Percentiles rank a stretch among this genome's conserved stretches.
Conservation (phyloP, 2,888 invertebrate genomes). For the Disparrhopalites patrizii region DNA sequence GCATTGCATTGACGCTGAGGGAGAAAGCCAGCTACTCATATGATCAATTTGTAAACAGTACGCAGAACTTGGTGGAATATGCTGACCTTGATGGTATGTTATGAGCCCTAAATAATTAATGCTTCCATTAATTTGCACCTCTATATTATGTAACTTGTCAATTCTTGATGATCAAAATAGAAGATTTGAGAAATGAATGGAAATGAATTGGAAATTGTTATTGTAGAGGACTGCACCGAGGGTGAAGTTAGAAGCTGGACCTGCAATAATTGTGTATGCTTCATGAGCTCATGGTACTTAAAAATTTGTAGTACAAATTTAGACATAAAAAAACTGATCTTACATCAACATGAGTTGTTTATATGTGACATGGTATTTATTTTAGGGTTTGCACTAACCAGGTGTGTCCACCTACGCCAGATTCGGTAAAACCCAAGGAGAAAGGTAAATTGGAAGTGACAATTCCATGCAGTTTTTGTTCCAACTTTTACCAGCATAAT, state of each 20-base stretch:
- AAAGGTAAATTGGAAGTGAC: too few relatives aligned
- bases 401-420: slow-evolving; percentile 38
- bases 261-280: slow-evolving; percentile 47
- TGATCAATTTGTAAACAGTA: slow-evolving; percentile 36
- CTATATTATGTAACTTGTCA: too few relatives aligned
- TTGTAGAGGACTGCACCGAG: slow-evolving; percentile 47
- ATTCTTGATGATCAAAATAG: too few relatives aligned
- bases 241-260: slow-evolving; percentile 36
- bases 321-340: too few relatives aligned
- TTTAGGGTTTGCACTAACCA: slow-evolving; percentile 41
- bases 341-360: slow-evolving; percentile 18
- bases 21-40: slow-evolving; percentile 47
- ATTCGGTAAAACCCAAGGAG: too few relatives aligned
- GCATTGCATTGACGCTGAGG: slow-evolving; percentile 44
- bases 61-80: slow-evolving; percentile 43
- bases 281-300: slow-evolving; percentile 45
- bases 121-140: too few relatives aligned
- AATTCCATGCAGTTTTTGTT: too few relatives aligned
- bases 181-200: not conserved
- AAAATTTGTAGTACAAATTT: too few relatives aligned
- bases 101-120: slow-evolving; percentile 6
- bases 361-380: not conserved
- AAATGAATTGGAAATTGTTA: not conserved
- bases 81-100: slow-evolving; percentile 45
- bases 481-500: too few relatives aligned